These are phyloP conservation scores for Gambelia wislizenii DNA, from an alignment of 2,797 vertebrate species.

Conservation along the genomic window DNA sequence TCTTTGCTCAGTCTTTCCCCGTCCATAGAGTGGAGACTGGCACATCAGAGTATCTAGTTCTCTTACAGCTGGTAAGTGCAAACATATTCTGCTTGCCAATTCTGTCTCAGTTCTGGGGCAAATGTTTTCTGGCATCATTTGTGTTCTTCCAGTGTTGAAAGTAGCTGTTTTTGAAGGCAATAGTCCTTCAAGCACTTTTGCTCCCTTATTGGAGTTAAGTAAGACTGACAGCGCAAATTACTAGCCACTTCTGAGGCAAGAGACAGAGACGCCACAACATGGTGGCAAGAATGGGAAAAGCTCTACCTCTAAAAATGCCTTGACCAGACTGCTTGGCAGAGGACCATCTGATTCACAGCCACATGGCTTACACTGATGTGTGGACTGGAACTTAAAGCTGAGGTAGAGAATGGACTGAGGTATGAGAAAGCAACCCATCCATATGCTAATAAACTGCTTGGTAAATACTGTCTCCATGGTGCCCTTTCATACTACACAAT, in stretches of 20 bases:
- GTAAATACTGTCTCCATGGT: too few species aligned
- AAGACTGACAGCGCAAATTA: background rate
- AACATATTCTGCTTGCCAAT: background rate
- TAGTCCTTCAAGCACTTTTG: background rate
- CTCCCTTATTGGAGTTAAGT: background rate
- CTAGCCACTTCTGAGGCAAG: background rate
- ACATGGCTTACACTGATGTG: too few species aligned
- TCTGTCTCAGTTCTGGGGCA: accelerated
- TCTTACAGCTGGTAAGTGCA: background rate
- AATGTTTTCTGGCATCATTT: background rate
- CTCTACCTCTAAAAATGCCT: background rate
- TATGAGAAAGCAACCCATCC: too few species aligned
- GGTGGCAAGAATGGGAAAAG: background rate
- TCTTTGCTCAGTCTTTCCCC: accelerated
- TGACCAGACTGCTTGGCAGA: background rate
- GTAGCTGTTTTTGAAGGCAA: background rate
- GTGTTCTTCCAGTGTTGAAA: background rate
- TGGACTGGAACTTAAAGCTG: too few species aligned
- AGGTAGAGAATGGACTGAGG: too few species aligned
- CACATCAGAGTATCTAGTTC: background rate
- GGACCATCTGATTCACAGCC: too few species aligned
- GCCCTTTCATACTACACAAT: too few species aligned
- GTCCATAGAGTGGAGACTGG: background rate
- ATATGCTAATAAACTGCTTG: too few species aligned
- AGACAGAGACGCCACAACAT: background rate